A percentile compares a stretch with the other conserved stretches of the same genome.
Conservation (phyloP, 2,113 vertebrate genomes). For the Albula goreensis region DNA sequence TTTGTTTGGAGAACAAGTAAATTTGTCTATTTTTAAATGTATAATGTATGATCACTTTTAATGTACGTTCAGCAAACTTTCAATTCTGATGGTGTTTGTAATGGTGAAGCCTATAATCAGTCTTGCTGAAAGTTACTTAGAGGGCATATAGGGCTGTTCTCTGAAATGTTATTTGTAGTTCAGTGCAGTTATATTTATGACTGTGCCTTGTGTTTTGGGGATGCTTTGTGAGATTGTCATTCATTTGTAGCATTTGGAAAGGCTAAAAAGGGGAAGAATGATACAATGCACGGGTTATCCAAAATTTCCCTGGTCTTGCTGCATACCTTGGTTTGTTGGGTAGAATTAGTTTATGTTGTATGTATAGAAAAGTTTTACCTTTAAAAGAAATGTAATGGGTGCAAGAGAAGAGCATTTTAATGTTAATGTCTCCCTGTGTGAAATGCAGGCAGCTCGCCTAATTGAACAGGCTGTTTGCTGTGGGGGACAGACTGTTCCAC, state of each 20-base stretch:
- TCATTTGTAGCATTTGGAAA: too few relatives aligned
- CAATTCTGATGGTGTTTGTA: neutral
- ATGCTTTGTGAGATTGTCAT: neutral
- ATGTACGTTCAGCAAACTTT: neutral
- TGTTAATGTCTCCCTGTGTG: constrained; percentile 58
- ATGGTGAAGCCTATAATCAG: neutral
- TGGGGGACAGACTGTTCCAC: constrained; percentile 63
- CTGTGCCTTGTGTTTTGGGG: neutral
- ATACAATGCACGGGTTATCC: too few relatives aligned
- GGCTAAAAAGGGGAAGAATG: too few relatives aligned
- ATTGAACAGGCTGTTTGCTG: constrained; percentile 61
- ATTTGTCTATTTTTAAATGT: too few relatives aligned
- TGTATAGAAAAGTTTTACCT: too few relatives aligned
- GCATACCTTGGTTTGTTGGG: too few relatives aligned
- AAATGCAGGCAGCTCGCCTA: constrained; percentile 55
- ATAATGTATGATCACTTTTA: neutral
- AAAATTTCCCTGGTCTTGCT: too few relatives aligned
- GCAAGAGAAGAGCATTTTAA: constrained; percentile 28
- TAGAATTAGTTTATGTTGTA: too few relatives aligned
- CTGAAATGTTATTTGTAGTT: too few relatives aligned
- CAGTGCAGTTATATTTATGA: neutral
- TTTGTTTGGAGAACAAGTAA: too few relatives aligned
- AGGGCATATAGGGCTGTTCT: neutral
- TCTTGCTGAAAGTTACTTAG: neutral
- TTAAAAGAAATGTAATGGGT: too few relatives aligned